Evolutionary conservation across 1,140 invertebrate genomes (phyloP).

Genomic region (Diploscapter pachys): DNA sequence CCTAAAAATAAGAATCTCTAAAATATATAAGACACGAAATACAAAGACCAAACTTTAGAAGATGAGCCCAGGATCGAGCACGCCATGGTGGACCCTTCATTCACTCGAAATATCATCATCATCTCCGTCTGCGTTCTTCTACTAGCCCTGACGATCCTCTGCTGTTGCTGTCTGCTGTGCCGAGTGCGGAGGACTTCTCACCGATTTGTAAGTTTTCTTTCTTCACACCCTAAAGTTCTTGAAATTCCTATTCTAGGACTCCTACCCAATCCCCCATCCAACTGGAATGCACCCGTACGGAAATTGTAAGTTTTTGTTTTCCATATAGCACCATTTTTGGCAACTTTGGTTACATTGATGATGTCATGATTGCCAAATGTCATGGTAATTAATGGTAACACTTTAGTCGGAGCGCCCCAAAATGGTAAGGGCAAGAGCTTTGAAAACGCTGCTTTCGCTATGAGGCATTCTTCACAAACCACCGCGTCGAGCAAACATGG

Average conservation of each 20-base stretch:
- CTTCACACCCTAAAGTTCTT: too few relatives aligned
- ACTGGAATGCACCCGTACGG: slow-evolving; percentile 19
- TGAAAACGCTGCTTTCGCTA: slow-evolving; percentile 43
- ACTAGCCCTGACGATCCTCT: slow-evolving; percentile 5
- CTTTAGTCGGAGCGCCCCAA: neutral
- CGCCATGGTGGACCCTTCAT: too few relatives aligned
- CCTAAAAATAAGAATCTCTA: too few relatives aligned
- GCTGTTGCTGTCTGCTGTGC: slow-evolving; percentile 19
- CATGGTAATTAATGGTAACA: too few relatives aligned
- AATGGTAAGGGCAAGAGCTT: slow-evolving; percentile 20
- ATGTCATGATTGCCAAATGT: too few relatives aligned
- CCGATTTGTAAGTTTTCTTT: too few relatives aligned
- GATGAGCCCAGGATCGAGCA: too few relatives aligned
- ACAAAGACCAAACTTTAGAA: too few relatives aligned
- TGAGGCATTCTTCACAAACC: slow-evolving; percentile 33
- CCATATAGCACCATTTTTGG: too few relatives aligned
- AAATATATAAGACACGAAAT: too few relatives aligned
- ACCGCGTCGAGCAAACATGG: slow-evolving; percentile 33
- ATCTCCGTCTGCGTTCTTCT: slow-evolving; percentile 11
- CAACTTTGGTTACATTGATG: too few relatives aligned
- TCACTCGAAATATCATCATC: slow-evolving; percentile 9
- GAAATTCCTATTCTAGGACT: neutral
- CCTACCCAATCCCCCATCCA: slow-evolving; percentile 29
- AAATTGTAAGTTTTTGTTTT: neutral
- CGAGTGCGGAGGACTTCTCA: neutral